Evolutionary conservation across 2,888 invertebrate genomes (phyloP), one percentile per base, ranked within the genome.

Genomic region (Adela reaumurella): DNA sequence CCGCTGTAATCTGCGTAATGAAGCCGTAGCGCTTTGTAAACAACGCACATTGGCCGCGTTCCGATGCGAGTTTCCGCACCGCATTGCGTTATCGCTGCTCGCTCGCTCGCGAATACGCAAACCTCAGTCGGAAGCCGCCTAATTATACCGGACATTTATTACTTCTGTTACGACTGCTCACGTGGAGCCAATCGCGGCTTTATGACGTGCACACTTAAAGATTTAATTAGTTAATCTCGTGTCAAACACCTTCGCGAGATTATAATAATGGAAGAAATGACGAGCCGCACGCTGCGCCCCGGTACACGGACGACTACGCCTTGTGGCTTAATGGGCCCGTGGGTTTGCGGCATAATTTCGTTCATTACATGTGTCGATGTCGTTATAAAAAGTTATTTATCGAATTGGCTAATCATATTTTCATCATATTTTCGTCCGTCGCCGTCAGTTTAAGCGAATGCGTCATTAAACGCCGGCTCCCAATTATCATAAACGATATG

Each of bases 91-190:
- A 24, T 24, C 24, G 24, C 24, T 24, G 24, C 24, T 24, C n/a
- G n/a, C n/a, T n/a, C n/a, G n/a, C n/a, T n/a, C n/a, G n/a, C n/a
- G n/a, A n/a, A n/a, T n/a, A n/a, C n/a, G n/a, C n/a, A n/a, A n/a
- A n/a, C n/a, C 16, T 14, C 4, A 42, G n/a, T n/a, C n/a, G 17
- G 19, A 43, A 5, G 19, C 19, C 68, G 71, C 71, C 74, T 76
- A 77, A 77, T 77, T 76, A 77, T 74, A 74, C 74, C 73, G 69
- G 76, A 77, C 74, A 70, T 76, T 76, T 74, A 77, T 74, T 74
- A 74, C 70, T 70, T 62, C 63, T 66, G 68, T 74, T 76, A 76
- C 76, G 74, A 73, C 74, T 72, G 71, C 74, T 70, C 73, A 74
- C 73, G 73, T 71, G 71, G 67, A 74, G 68, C 74, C 74, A 74